Percentiles rank a stretch among this genome's conserved stretches.
phyloP scores from a whole-genome alignment of 2,113 vertebrate genomes.

The Psilopogon haemacephalus region DNA sequence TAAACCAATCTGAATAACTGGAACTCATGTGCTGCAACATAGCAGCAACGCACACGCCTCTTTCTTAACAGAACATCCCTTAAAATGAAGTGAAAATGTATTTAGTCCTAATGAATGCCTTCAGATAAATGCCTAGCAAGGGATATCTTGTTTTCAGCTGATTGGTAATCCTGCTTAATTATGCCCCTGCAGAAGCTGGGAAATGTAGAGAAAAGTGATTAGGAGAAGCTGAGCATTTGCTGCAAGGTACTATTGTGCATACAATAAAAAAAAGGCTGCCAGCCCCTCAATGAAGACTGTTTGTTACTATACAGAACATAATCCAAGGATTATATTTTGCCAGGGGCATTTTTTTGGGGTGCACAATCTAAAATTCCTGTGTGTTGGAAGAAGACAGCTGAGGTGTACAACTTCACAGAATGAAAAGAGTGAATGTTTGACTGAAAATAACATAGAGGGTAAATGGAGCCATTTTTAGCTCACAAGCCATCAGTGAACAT shows the following conservation, averaged over 20 bases:
- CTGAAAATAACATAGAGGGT: slow-evolving; percentile 31
- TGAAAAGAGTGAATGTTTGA: background rate
- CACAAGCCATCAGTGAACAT: background rate
- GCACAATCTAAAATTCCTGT: background rate
- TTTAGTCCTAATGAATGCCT: background rate
- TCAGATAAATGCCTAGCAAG: background rate
- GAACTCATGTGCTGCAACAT: background rate
- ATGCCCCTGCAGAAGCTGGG: background rate
- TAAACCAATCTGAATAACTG: background rate
- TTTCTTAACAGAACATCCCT: background rate
- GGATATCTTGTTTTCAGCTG: slow-evolving; percentile 10
- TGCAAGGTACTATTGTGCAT: background rate
- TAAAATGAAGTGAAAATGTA: background rate
- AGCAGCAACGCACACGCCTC: background rate
- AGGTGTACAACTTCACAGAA: slow-evolving; percentile 1
- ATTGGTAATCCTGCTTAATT: slow-evolving; percentile 15
- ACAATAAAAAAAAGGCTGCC: background rate
- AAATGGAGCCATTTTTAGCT: slow-evolving; percentile 50
- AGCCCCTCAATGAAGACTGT: background rate
- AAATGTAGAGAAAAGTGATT: background rate
- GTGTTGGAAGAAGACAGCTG: background rate
- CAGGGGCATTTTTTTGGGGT: background rate
- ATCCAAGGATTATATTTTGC: background rate
- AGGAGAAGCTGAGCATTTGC: background rate
- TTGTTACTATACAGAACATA: background rate